Percentiles rank a stretch among this genome's conserved stretches.
Conservation (phyloP, 2,797 vertebrate species). For the Thaleichthys pacificus region DNA sequence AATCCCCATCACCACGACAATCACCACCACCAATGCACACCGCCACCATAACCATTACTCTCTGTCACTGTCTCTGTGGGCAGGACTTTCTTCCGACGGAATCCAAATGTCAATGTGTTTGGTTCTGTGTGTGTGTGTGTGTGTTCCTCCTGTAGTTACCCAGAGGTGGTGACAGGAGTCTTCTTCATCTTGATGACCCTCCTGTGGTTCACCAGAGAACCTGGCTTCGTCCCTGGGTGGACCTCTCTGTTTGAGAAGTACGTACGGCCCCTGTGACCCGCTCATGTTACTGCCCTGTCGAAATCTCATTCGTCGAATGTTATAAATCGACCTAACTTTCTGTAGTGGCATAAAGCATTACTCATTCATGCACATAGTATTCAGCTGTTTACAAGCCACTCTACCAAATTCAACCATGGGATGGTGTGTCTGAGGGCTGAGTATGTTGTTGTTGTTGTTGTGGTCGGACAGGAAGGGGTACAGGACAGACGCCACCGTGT, state of each 20-base stretch:
- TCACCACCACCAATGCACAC: too few species aligned
- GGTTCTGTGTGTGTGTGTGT: conserved; percentile 4
- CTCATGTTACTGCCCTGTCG: background rate
- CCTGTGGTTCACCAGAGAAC: conserved; percentile 97
- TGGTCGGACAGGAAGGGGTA: conserved; percentile 86
- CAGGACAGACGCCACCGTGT: conserved; percentile 93
- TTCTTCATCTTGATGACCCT: conserved; percentile 97
- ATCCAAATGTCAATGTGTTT: background rate
- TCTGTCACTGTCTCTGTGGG: background rate
- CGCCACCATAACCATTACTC: background rate
- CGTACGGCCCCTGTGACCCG: conserved; percentile 33
- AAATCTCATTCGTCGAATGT: too few species aligned
- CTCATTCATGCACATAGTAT: background rate
- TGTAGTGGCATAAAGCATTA: background rate
- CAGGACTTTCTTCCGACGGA: too few species aligned
- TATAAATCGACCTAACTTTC: background rate
- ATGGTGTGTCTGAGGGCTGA: background rate
- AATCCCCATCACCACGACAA: too few species aligned
- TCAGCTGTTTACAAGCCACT: background rate
- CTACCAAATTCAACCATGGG: background rate
- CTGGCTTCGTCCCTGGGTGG: conserved; percentile 96
- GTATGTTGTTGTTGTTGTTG: conserved; percentile 10
- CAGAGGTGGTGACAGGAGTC: conserved; percentile 93
- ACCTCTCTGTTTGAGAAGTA: conserved; percentile 96
- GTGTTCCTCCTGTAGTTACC: conserved; percentile 78